phyloP scores from a whole-genome alignment of 1,140 invertebrate species.

The Drosophila sulfurigaster region DNA sequence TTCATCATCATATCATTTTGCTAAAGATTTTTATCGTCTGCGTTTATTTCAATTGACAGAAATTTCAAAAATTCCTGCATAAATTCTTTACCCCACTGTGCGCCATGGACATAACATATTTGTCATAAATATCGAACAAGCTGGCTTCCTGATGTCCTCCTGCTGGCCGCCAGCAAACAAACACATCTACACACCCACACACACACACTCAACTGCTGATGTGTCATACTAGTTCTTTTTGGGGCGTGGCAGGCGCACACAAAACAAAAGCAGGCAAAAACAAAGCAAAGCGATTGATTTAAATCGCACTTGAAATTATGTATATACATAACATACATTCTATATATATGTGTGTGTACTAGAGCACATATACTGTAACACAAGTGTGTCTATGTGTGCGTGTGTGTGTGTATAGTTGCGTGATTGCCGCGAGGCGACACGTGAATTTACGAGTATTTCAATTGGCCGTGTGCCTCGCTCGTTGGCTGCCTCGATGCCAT shows the following conservation, averaged over 20 bases:
- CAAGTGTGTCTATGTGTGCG: too few relatives aligned
- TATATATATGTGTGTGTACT: conserved; percentile 19
- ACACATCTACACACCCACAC: too few relatives aligned
- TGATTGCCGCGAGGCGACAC: conserved; percentile 43
- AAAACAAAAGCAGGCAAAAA: conserved; percentile 13
- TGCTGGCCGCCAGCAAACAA: too few relatives aligned
- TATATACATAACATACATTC: conserved; percentile 1
- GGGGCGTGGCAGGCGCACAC: conserved; percentile 20
- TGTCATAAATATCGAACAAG: conserved; percentile 78
- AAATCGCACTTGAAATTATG: conserved; percentile 73
- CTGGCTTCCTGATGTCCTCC: conserved; percentile 12
- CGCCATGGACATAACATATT: conserved; percentile 59
- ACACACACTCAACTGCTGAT: conserved; percentile 29
- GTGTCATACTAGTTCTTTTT: not conserved
- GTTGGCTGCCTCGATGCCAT: conserved; percentile 3
- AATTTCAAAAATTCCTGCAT: too few relatives aligned
- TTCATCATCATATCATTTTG: too few relatives aligned
- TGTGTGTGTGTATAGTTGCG: conserved; percentile 20
- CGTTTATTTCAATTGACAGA: not conserved
- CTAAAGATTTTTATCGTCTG: too few relatives aligned
- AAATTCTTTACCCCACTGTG: not conserved
- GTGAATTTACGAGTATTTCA: conserved; percentile 65
- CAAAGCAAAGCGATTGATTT: conserved; percentile 69
- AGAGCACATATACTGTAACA: too few relatives aligned
- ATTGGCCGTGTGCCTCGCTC: conserved; percentile 16